A percentile compares a stretch with the other conserved stretches of the same genome.
phyloP scores from a whole-genome alignment of 2,888 invertebrate species.

The Pegoplata infirma region DNA sequence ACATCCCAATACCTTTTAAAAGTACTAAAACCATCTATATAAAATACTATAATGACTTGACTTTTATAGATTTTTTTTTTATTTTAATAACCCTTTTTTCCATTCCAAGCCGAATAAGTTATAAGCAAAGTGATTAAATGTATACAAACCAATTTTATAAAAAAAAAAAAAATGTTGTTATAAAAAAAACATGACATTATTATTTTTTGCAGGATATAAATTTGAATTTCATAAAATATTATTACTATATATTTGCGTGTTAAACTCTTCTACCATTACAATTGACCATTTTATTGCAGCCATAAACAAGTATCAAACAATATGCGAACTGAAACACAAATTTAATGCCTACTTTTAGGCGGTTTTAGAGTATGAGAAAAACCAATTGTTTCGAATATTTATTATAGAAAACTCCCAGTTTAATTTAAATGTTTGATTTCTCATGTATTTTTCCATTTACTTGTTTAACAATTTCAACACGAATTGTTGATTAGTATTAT shows the following conservation, averaged over 20 bases:
- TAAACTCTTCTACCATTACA: constrained; percentile 54
- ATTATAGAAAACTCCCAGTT: constrained; percentile 59
- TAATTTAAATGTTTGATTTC: constrained; percentile 63
- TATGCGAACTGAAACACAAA: constrained; percentile 21
- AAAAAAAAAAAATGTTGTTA: no score
- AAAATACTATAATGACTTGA: constrained; percentile 57
- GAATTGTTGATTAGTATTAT: constrained; percentile 58
- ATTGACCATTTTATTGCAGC: constrained; percentile 65
- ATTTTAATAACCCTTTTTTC: constrained; percentile 57
- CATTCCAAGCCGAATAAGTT: background rate
- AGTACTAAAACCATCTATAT: background rate
- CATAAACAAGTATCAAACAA: constrained; percentile 59
- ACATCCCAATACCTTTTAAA: constrained; percentile 11
- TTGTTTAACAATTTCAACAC: constrained; percentile 38
- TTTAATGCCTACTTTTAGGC: background rate
- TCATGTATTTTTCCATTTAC: constrained; percentile 5
- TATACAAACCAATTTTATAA: constrained; percentile 19
- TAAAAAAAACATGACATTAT: constrained; percentile 48
- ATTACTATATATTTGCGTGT: constrained; percentile 57
- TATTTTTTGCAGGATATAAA: constrained; percentile 50
- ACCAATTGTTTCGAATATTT: constrained; percentile 61
- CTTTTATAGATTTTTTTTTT: constrained; percentile 55
- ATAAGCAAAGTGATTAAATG: background rate
- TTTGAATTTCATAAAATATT: constrained; percentile 60
- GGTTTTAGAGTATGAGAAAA: background rate